Evolutionary conservation across 2,888 invertebrate species (phyloP), one percentile per base, ranked within the genome.

Genomic region (Melanostoma scalare): DNA sequence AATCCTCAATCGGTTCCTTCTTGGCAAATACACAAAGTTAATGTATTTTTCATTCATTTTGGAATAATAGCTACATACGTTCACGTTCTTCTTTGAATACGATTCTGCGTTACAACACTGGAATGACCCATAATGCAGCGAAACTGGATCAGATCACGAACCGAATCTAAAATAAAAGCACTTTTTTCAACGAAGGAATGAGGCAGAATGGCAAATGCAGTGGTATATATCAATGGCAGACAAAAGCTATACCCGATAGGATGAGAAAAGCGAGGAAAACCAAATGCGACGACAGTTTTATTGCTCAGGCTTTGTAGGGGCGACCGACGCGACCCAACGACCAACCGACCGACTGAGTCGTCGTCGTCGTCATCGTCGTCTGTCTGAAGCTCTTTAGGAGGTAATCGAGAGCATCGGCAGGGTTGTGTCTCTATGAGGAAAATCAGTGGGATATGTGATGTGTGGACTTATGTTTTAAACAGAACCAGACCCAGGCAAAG

Each of bases 281-380:
- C 58, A 53, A 69, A 58, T 63, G 50, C 55, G 72, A 78, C 52
- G 77, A 82, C 72, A 78, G 81, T 63, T 82, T 77, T 82, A 82
- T 78, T 77, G 76, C 80, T 40, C 56, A 63, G 44, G 52, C 69
- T 36, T 33, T 30, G 58, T 53, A 48, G 53, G 33, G n/a, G 67
- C 60, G 55, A 2, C 3, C 30, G 8, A 9, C 3, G 0, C 30
- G 8, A 9, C 3, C 10, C 30, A 30, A 31, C 30, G 9, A 56
- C 20, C 20, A 20, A 20, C 20, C 38, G 38, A 38, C 48, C 4
- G 40, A 9, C n/a, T n/a, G n/a, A n/a, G n/a, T 20, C 20, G 20
- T n/a, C n/a, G 48, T 6, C 33, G 6, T 50, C 31, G 20, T 20
- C 20, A 20, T 20, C 20, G 20, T 20, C 10, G 67, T 58, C 44